Percentiles rank a stretch among this genome's conserved stretches.
Conservation (phyloP, 2,888 invertebrate genomes). For the Phasia obesa region DNA sequence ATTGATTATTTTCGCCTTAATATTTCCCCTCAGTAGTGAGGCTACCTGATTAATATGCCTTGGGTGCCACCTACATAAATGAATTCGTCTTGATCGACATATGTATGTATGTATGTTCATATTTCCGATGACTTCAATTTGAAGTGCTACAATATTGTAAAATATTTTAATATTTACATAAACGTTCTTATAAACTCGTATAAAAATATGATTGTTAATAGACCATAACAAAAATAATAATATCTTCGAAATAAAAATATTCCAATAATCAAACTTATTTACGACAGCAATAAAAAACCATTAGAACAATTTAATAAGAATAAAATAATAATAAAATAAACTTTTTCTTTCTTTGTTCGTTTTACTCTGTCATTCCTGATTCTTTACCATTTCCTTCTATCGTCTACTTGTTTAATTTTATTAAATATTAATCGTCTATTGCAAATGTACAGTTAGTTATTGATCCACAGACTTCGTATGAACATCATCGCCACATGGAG, state of each 20-base stretch:
- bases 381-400: background rate
- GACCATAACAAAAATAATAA: conserved; percentile 26
- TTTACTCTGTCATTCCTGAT: background rate
- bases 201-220: conserved; percentile 37
- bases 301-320: conserved; percentile 65
- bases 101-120: no score
- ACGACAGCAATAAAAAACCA: conserved; percentile 62
- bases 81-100: no score
- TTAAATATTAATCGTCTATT: conserved; percentile 57
- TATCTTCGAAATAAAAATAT: conserved; percentile 24
- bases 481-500: conserved; percentile 34
- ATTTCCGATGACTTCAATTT: no score
- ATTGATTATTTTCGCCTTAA: no score
- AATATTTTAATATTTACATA: no score
- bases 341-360: conserved; percentile 3
- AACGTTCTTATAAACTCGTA: background rate
- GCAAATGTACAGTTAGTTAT: background rate
- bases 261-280: conserved; percentile 55
- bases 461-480: conserved; percentile 3
- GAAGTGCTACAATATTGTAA: no score
- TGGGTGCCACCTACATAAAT: no score
- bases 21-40: no score
- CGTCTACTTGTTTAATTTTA: conserved; percentile 29
- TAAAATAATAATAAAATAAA: conserved; percentile 64
- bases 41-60: no score